These are phyloP conservation scores for Molossus alvarezi DNA, from an alignment of 2,797 vertebrate species.

Conservation along the genomic window DNA sequence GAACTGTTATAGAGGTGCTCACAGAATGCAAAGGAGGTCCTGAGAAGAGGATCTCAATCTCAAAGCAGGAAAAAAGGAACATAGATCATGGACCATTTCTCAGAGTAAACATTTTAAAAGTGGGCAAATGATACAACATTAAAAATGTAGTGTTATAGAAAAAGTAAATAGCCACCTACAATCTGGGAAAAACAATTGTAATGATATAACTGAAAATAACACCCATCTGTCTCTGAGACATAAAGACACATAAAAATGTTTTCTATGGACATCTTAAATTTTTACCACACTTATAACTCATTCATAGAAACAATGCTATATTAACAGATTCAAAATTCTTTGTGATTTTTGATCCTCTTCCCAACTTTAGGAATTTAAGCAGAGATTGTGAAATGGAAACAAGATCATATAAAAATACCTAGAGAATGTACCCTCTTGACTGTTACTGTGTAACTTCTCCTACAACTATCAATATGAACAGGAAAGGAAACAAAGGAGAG, in stretches of 20 bases:
- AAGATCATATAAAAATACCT: background rate
- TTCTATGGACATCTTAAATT: background rate
- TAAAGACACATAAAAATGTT: background rate
- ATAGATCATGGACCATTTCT: background rate
- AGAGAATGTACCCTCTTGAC: background rate
- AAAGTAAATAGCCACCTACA: background rate
- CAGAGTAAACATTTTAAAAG: conserved; percentile 7
- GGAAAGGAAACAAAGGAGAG: background rate
- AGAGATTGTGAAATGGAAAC: background rate
- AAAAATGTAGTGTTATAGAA: background rate
- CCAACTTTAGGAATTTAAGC: background rate
- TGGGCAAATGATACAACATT: background rate
- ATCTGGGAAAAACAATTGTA: background rate
- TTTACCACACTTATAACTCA: background rate
- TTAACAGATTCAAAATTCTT: background rate
- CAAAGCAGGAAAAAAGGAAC: background rate
- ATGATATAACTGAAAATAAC: conserved; percentile 25
- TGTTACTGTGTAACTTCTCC: background rate
- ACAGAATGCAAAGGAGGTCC: background rate
- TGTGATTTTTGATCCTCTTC: background rate
- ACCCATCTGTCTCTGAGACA: background rate
- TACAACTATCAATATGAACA: background rate
- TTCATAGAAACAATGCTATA: background rate
- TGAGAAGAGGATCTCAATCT: background rate
- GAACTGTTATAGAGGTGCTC: background rate